These are phyloP conservation scores for Enteromius thamalakanensis DNA, from an alignment of 2,797 vertebrate species.

Conservation along the genomic window DNA sequence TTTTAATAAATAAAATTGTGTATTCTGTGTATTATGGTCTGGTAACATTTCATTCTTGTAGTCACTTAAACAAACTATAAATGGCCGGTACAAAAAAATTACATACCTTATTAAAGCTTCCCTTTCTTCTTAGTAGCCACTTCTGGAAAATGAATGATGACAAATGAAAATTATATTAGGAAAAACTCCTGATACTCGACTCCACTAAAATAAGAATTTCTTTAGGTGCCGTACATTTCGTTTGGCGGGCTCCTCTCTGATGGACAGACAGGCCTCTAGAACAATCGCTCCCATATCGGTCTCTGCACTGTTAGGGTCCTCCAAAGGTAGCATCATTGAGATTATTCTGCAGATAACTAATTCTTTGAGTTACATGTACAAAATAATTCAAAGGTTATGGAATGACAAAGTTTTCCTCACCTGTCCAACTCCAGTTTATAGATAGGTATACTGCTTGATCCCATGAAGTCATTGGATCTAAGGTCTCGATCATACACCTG, in stretches of 20 bases:
- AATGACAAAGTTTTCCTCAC: slow-evolving; percentile 68
- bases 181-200: slow-evolving; percentile 27
- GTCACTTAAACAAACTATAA: background rate
- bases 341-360: slow-evolving; percentile 75
- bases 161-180: slow-evolving; percentile 40
- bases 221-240: slow-evolving; percentile 72
- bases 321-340: slow-evolving; percentile 82
- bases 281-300: slow-evolving; percentile 91
- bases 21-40: background rate
- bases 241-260: slow-evolving; percentile 88
- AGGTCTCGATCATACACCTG: slow-evolving; percentile 94
- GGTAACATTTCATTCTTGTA: background rate
- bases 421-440: slow-evolving; percentile 86
- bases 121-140: slow-evolving; percentile 82
- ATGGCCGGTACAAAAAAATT: too few relatives aligned
- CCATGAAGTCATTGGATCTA: slow-evolving; percentile 94
- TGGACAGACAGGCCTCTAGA: slow-evolving; percentile 84
- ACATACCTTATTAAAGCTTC: slow-evolving; percentile 66
- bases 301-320: slow-evolving; percentile 91
- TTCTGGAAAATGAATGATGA: slow-evolving; percentile 70
- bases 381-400: background rate
- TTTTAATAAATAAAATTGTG: background rate
- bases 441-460: slow-evolving; percentile 80
- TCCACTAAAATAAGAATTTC: background rate
- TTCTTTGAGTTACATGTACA: background rate